A percentile compares a stretch with the other conserved stretches of the same genome.
Evolutionary conservation across 2,113 vertebrate genomes (phyloP).

Genomic region (Pelodiscus sinensis): DNA sequence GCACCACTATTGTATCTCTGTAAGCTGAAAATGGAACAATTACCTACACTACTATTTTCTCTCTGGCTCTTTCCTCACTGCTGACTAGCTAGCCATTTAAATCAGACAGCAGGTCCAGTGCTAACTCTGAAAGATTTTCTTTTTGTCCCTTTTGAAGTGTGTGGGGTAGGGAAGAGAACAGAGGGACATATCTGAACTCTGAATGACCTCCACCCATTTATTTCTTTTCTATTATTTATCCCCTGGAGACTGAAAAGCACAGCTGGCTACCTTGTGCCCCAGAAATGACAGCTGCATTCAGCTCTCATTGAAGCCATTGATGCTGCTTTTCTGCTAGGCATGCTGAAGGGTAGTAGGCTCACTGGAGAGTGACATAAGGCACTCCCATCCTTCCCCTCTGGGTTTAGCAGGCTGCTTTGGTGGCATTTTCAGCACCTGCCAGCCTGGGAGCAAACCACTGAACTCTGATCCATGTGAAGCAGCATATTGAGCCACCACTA

Average conservation of each 20-base stretch:
- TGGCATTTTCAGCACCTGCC: neutral
- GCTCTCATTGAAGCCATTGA: neutral
- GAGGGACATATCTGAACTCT: neutral
- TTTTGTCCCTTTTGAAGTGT: neutral
- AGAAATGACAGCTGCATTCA: neutral
- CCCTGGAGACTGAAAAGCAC: neutral
- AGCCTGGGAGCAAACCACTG: neutral
- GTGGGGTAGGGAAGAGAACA: neutral
- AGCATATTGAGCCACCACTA: neutral
- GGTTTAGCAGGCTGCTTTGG: fast-evolving
- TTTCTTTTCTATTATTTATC: neutral
- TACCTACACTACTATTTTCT: neutral
- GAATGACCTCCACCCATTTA: neutral
- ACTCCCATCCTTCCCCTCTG: neutral
- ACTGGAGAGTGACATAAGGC: neutral
- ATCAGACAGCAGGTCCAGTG: neutral
- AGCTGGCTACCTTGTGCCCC: neutral
- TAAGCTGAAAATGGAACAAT: neutral
- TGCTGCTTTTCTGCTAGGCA: neutral
- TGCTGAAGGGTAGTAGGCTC: fast-evolving
- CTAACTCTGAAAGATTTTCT: neutral
- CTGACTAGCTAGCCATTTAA: neutral
- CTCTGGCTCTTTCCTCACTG: neutral
- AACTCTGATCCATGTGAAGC: neutral
- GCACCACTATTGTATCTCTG: neutral